These are phyloP conservation scores for Syritta pipiens DNA, from an alignment of 2,888 invertebrate species.

Conservation along the genomic window DNA sequence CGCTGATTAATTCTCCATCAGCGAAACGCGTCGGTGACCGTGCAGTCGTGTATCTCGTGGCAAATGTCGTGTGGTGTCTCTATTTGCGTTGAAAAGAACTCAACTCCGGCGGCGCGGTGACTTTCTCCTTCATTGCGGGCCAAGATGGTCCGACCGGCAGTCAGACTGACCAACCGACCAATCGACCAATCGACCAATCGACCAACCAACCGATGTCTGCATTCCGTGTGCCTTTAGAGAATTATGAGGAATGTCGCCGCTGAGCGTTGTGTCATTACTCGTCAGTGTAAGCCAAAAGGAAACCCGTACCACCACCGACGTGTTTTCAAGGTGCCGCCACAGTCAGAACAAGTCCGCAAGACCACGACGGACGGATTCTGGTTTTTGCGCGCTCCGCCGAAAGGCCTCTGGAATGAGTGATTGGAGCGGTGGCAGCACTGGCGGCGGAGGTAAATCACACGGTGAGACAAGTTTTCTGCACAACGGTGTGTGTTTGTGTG, in stretches of 20 bases:
- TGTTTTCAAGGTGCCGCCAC: slow-evolving; percentile 58
- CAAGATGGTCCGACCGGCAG: slow-evolving; percentile 7
- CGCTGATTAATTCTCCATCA: slow-evolving; percentile 47
- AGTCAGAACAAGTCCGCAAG: slow-evolving; percentile 45
- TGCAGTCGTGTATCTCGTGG: slow-evolving; percentile 11
- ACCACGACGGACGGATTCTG: slow-evolving; percentile 21
- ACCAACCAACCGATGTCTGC: slow-evolving; percentile 38
- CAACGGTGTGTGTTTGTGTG: neutral
- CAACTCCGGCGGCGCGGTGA: slow-evolving; percentile 7
- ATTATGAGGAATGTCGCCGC: slow-evolving; percentile 52
- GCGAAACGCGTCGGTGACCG: slow-evolving; percentile 31
- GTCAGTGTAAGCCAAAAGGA: slow-evolving; percentile 34
- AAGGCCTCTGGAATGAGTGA: slow-evolving; percentile 49
- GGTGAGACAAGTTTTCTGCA: slow-evolving; percentile 38
- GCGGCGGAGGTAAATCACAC: slow-evolving; percentile 39
- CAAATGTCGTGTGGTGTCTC: slow-evolving; percentile 31
- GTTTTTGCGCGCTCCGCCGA: slow-evolving; percentile 23
- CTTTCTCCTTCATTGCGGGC: slow-evolving; percentile 44
- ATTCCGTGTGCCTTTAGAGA: slow-evolving; percentile 35
- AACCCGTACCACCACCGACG: slow-evolving; percentile 44
- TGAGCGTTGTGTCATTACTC: slow-evolving; percentile 53
- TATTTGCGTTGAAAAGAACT: slow-evolving; percentile 35
- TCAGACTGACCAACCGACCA: slow-evolving; percentile 33
- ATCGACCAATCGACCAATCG: slow-evolving; percentile 38
- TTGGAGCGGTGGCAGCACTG: slow-evolving; percentile 29